Conservation (phyloP, 92 coral and sea anemone species). For the Chrysogorgia sp. region DNA sequence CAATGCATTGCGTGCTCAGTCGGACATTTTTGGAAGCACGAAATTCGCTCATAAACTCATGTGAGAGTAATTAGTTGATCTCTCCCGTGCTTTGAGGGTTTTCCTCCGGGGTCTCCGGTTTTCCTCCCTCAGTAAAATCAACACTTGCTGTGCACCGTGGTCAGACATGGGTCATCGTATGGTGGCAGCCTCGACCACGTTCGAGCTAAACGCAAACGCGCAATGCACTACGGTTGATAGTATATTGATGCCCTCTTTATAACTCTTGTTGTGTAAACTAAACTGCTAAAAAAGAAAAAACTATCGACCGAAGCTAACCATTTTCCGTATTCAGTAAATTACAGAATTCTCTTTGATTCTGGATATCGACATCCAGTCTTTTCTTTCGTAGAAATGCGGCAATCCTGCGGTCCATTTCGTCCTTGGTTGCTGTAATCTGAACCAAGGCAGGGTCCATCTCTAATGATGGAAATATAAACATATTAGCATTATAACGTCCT, state of each 20-base stretch:
- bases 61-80: too few species aligned
- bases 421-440: slow-evolving; percentile 83
- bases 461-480: too few species aligned
- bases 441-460: slow-evolving; percentile 70
- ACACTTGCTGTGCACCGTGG: too few species aligned
- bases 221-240: neutral
- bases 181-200: too few species aligned
- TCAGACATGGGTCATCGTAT: too few species aligned
- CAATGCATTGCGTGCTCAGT: too few species aligned
- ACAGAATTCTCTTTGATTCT: slow-evolving; percentile 91
- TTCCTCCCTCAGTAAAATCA: too few species aligned
- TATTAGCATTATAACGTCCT: too few species aligned
- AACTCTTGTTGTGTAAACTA: neutral
- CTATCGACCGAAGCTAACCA: slow-evolving; percentile 57
- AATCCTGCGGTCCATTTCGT: slow-evolving; percentile 92
- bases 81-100: too few species aligned
- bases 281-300: neutral
- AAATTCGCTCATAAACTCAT: too few species aligned
- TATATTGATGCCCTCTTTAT: neutral
- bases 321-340: slow-evolving; percentile 67
- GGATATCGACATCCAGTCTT: slow-evolving; percentile 82
- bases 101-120: too few species aligned
- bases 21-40: too few species aligned
- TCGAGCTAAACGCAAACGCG: neutral
- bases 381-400: slow-evolving; percentile 87